Base-by-base conservation (phyloP, 2,888 invertebrate species). In the Synanthedon tipuliformis region DNA sequence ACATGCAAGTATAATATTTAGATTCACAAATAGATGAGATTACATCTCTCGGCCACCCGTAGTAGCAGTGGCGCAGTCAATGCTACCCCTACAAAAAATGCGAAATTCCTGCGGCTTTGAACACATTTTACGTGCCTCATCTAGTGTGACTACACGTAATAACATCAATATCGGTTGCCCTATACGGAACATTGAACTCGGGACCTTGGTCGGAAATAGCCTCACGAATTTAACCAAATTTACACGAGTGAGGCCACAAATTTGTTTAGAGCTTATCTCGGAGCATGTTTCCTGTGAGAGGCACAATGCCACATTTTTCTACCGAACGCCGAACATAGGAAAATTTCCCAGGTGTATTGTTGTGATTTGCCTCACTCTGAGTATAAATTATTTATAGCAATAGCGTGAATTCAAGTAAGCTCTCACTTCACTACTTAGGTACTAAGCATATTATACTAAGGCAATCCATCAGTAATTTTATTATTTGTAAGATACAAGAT, bases 201-300 rank as follows among this genome's bases (percentile, higher is more conserved):
- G 60, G 72, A 71, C 81, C 81, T 81, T 80, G 78, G 65, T 72
- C 68, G 56, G 64, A 78, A 81, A 81, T 81, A 81, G 75, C 62
- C 67, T 68, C 69, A 75, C 64, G 69, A 81, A 75, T 78, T 75
- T 71, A 68, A 72, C 78, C 73, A 76, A 80, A 79, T 75, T 79
- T 76, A 78, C 75, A 69, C 67, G 61, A 51, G 40, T 40, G 34
- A 51, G 40, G 55, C 58, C 51, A 52, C 70, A 76, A 73, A 73
- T 78, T 73, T 77, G 74, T 78, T 73, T 63, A 66, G 59, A 66
- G 71, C 69, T 79, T 78, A 80, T 80, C 78, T 69, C 57, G 56
- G 59, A 63, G 59, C 60, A 63, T 55, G 61, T 58, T 63, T 60
- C 57, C 54, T 58, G 52, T 58, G 51, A 55, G 8, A 53, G 52